These are phyloP conservation scores for Murina feae DNA, from an alignment of 2,113 vertebrate species.

Conservation along the genomic window DNA sequence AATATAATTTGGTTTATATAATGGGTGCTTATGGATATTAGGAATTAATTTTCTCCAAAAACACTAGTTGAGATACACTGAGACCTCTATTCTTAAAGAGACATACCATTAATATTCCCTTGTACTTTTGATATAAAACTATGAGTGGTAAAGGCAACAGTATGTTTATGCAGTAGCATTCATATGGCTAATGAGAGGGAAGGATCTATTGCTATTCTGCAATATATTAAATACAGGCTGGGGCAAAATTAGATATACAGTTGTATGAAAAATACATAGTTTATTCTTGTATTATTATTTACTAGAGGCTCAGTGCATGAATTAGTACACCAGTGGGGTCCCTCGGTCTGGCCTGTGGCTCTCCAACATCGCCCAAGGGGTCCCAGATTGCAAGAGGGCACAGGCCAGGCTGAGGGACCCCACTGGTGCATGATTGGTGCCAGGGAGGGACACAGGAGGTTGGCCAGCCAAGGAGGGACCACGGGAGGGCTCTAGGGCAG, in stretches of 20 bases:
- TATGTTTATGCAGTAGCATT: accelerated
- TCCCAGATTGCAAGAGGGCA: too few relatives aligned
- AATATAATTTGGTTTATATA: neutral
- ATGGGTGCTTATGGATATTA: neutral
- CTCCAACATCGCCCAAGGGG: too few relatives aligned
- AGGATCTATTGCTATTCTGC: neutral
- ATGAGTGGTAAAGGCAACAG: neutral
- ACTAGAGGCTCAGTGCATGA: neutral
- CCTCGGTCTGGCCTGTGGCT: too few relatives aligned
- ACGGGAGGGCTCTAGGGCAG: too few relatives aligned
- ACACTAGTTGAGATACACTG: neutral
- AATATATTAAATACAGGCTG: neutral
- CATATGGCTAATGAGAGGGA: neutral
- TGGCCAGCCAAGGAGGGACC: too few relatives aligned
- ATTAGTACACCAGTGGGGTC: too few relatives aligned
- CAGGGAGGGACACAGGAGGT: too few relatives aligned
- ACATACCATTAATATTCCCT: neutral
- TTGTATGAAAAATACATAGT: neutral
- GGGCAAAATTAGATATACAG: neutral
- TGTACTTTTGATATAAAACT: neutral
- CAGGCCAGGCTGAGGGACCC: too few relatives aligned
- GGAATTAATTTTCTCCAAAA: neutral
- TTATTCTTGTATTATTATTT: neutral
- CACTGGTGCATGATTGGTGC: too few relatives aligned
- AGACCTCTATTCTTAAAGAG: neutral